These are phyloP conservation scores for Macrotis lagotis DNA, from an alignment of 2,113 vertebrate species.

Conservation along the genomic window DNA sequence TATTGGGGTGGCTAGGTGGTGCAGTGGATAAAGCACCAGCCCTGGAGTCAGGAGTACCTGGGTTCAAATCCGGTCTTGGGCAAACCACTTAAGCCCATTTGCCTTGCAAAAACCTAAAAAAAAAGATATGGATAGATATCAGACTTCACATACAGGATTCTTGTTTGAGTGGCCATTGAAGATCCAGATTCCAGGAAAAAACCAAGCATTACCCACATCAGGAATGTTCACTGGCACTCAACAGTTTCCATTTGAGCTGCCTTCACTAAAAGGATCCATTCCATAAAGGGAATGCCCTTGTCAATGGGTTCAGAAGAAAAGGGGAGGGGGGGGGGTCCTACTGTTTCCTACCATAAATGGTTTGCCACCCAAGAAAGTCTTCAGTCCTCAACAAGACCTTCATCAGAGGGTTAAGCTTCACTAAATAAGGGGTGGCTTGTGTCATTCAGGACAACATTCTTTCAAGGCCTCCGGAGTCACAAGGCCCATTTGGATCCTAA, in stretches of 20 bases:
- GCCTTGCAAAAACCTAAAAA: background rate
- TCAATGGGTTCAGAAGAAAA: slow-evolving; percentile 53
- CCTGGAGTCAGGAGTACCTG: background rate
- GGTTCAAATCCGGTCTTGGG: background rate
- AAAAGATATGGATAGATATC: no score
- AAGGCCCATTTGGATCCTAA: slow-evolving; percentile 82
- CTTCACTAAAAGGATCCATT: slow-evolving; percentile 69
- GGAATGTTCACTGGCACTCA: slow-evolving; percentile 86
- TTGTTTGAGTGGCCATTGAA: slow-evolving; percentile 64
- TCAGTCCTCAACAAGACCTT: slow-evolving; percentile 75
- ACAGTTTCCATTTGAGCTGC: slow-evolving; percentile 71
- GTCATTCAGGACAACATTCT: slow-evolving; percentile 75
- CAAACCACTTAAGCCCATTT: background rate
- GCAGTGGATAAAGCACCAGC: background rate
- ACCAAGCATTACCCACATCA: slow-evolving; percentile 79
- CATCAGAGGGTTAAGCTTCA: slow-evolving; percentile 73
- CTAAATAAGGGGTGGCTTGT: slow-evolving; percentile 71
- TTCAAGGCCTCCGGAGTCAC: slow-evolving; percentile 70
- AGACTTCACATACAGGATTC: slow-evolving; percentile 75
- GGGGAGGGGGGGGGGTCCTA: slow-evolving; percentile 52
- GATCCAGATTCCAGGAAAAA: slow-evolving; percentile 77
- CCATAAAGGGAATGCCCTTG: slow-evolving; percentile 52
- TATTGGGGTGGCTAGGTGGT: background rate
- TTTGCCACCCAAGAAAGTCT: slow-evolving; percentile 80
- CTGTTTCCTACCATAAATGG: slow-evolving; percentile 72